phyloP scores from a whole-genome alignment of 2,888 invertebrate species.

The Lepidonotus clava region DNA sequence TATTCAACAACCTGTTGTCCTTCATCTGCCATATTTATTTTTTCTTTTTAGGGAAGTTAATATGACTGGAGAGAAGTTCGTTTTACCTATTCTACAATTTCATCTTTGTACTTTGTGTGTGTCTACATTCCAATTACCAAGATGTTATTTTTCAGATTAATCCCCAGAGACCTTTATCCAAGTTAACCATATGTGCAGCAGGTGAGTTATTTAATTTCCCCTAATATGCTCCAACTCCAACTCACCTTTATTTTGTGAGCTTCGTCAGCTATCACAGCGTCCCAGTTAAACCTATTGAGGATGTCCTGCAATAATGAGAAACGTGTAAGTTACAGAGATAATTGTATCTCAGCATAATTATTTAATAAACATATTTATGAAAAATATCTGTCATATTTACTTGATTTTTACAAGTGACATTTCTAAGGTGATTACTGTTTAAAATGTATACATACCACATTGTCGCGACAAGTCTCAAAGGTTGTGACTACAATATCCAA shows the following conservation, averaged over 20 bases:
- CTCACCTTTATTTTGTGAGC: constrained; percentile 78
- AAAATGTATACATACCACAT: constrained; percentile 75
- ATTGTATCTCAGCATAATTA: not conserved
- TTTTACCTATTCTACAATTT: no score
- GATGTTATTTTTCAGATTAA: no score
- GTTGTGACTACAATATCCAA: constrained; percentile 77
- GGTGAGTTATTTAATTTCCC: no score
- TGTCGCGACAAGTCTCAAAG: constrained; percentile 77
- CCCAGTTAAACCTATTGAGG: constrained; percentile 73
- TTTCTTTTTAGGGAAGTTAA: no score
- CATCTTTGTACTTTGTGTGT: no score
- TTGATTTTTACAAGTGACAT: not conserved
- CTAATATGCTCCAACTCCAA: not conserved
- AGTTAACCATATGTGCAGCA: no score
- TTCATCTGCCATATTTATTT: no score
- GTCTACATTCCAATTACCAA: no score
- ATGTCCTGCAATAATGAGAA: constrained; percentile 65
- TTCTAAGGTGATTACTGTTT: not conserved
- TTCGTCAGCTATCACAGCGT: constrained; percentile 78
- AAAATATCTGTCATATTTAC: not conserved
- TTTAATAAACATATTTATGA: not conserved
- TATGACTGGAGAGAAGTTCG: no score
- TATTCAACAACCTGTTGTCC: no score
- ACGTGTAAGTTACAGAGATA: not conserved
- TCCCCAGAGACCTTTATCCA: no score